phyloP scores from a whole-genome alignment of 2,113 vertebrate species.

The Chiloscyllium plagiosum region DNA sequence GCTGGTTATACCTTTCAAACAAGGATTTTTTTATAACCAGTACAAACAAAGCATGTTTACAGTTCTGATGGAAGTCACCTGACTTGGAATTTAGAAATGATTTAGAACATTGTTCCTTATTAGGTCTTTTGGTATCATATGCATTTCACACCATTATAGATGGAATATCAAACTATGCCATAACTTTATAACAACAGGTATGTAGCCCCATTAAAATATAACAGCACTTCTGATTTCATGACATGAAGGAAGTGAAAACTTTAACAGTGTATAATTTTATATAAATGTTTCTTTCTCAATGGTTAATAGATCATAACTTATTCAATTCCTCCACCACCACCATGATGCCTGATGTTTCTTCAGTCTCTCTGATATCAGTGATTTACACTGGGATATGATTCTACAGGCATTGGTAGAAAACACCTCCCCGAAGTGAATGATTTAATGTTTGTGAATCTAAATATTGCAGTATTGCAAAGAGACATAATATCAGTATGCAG shows the following conservation, averaged over 20 bases:
- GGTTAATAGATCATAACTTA: not conserved
- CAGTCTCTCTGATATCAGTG: not conserved
- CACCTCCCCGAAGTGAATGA: not conserved
- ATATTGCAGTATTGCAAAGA: not conserved
- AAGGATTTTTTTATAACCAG: not conserved
- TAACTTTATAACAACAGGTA: not conserved
- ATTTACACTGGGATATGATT: not conserved
- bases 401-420: not conserved
- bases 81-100: constrained; percentile 11
- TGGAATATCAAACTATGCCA: not conserved
- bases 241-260: not conserved
- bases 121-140: not conserved
- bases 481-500: not conserved
- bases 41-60: no score
- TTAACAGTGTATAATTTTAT: not conserved
- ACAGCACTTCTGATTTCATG: not conserved
- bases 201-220: not conserved
- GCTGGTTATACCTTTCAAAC: not conserved
- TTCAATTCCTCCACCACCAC: not conserved
- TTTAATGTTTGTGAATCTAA: not conserved
- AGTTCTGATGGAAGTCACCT: no score
- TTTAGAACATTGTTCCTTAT: not conserved
- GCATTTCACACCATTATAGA: not conserved
- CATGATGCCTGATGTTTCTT: constrained; percentile 1
- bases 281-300: not conserved